phyloP scores from a whole-genome alignment of 2,888 invertebrate genomes.

The Dasypogon diadema region DNA sequence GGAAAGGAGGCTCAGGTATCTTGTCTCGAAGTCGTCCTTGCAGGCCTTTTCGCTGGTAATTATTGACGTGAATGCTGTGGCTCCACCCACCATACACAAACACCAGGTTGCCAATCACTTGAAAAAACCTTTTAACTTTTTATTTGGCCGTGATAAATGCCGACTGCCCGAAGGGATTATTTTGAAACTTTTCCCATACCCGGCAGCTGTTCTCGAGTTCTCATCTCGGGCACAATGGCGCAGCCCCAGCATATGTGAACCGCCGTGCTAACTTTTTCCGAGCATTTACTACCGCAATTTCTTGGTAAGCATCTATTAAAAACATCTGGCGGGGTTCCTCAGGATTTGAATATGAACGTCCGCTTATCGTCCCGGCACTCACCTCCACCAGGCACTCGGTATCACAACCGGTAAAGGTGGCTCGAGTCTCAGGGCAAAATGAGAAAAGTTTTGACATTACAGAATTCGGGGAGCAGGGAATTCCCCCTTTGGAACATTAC shows the following conservation, averaged over 20 bases:
- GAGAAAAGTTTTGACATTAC: constrained; percentile 46
- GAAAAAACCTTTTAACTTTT: constrained; percentile 39
- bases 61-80: neutral
- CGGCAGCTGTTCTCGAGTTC: constrained; percentile 37
- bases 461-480: too few species aligned
- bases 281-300: constrained; percentile 48
- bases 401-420: neutral
- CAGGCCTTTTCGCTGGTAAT: neutral
- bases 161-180: constrained; percentile 29
- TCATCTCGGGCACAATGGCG: neutral
- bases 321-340: constrained; percentile 29
- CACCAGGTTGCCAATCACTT: constrained; percentile 8
- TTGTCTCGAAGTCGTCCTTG: neutral
- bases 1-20: too few species aligned
- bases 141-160: constrained; percentile 28
- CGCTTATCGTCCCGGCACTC: neutral
- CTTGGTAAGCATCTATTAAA: constrained; percentile 46
- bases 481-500: constrained; percentile 13
- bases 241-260: constrained; percentile 29
- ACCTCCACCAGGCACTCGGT: neutral
- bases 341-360: constrained; percentile 34
- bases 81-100: neutral
- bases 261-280: constrained; percentile 27
- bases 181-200: constrained; percentile 41
- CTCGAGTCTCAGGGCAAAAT: constrained; percentile 30